Percentiles rank a stretch among this genome's conserved stretches.
Evolutionary conservation across 2,113 vertebrate species (phyloP).

Genomic region (Cranoglanis bouderius): DNA sequence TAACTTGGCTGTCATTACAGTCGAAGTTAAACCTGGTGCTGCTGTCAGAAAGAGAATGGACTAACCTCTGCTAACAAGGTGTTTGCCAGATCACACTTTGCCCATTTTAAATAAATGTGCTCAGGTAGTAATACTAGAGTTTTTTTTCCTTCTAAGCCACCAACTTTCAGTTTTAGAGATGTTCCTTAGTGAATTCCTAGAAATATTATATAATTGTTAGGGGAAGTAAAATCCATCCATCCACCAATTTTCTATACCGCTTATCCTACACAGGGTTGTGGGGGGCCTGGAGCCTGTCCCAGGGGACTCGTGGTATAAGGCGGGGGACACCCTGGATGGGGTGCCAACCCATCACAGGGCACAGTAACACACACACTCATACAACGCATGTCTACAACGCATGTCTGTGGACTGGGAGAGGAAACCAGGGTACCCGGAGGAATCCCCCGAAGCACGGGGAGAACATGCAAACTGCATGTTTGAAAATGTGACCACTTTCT

Average conservation of each 20-base stretch:
- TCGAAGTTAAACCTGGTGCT: constrained; percentile 57
- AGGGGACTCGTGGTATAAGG: no score
- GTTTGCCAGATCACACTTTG: constrained; percentile 30
- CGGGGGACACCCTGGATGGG: no score
- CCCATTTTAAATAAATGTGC: constrained; percentile 35
- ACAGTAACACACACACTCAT: no score
- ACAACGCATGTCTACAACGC: no score
- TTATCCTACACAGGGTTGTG: no score
- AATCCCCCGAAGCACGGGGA: no score
- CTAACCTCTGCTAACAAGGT: constrained; percentile 51
- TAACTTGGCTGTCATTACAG: constrained; percentile 64
- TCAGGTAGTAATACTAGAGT: constrained; percentile 8
- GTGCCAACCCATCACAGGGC: no score
- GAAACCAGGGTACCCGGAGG: no score
- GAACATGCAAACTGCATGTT: neutral
- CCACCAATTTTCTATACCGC: no score
- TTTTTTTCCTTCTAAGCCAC: neutral
- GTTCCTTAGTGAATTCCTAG: constrained; percentile 8
- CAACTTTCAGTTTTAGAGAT: neutral
- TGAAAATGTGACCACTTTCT: constrained; percentile 52
- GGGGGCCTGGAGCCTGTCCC: no score
- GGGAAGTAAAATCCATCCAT: neutral
- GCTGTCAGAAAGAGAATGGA: constrained; percentile 49
- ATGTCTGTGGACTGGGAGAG: no score
- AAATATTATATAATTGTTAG: constrained; percentile 28